Percentiles rank a stretch among this genome's conserved stretches.
phyloP scores from a whole-genome alignment of 2,113 vertebrate genomes.

The Amblyornis subalaris region DNA sequence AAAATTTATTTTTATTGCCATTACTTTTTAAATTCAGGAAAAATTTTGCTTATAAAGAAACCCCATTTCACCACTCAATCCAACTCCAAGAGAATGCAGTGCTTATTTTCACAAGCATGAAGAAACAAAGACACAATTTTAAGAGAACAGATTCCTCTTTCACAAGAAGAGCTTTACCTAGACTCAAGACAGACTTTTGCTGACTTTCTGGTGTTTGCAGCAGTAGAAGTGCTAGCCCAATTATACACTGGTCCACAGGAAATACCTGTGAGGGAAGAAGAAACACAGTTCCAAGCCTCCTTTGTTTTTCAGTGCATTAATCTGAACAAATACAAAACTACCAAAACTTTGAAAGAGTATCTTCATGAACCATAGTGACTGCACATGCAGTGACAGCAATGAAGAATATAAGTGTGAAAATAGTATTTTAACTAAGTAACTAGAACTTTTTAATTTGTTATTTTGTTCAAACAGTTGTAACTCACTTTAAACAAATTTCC shows the following conservation, averaged over 20 bases:
- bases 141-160: background rate
- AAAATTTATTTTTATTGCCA: background rate
- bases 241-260: constrained; percentile 76
- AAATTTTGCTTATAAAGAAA: background rate
- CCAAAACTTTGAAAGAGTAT: background rate
- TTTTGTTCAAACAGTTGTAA: background rate
- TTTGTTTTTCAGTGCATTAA: background rate
- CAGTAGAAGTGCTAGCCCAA: constrained; percentile 82
- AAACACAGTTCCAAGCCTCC: background rate
- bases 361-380: background rate
- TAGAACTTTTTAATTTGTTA: background rate
- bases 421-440: background rate
- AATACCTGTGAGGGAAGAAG: constrained; percentile 70
- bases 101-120: background rate
- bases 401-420: background rate
- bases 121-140: background rate
- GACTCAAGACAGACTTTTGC: constrained; percentile 81
- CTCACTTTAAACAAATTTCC: background rate
- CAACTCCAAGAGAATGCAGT: background rate
- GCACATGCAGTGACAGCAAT: background rate
- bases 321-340: background rate
- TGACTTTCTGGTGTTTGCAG: constrained; percentile 82
- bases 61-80: background rate
- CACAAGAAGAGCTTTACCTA: constrained; percentile 75
- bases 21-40: background rate